Evolutionary conservation across 2,797 vertebrate genomes (phyloP).

Genomic region (Arctocebus calabarensis): DNA sequence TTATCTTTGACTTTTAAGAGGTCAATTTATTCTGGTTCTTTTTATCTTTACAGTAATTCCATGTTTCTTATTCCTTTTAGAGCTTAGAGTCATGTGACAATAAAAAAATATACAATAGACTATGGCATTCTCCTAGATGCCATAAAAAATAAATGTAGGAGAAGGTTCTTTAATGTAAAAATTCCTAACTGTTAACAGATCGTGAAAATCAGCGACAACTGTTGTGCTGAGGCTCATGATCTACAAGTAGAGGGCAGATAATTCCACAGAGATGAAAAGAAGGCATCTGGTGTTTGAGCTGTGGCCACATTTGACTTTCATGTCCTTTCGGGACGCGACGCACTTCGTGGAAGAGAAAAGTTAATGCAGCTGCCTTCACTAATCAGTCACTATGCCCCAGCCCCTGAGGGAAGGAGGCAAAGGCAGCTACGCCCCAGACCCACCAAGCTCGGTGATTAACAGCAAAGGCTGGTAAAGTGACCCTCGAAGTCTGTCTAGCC

Average conservation of each 20-base stretch:
- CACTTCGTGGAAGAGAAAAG: slow-evolving; percentile 86
- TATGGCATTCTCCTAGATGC: slow-evolving; percentile 80
- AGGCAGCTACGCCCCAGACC: slow-evolving; percentile 81
- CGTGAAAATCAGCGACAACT: slow-evolving; percentile 88
- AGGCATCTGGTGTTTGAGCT: slow-evolving; percentile 84
- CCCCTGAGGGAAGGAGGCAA: slow-evolving; percentile 81
- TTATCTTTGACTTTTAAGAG: slow-evolving; percentile 58
- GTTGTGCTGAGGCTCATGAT: slow-evolving; percentile 80
- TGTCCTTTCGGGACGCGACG: slow-evolving; percentile 84
- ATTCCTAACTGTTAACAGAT: slow-evolving; percentile 88
- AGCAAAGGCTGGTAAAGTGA: slow-evolving; percentile 86
- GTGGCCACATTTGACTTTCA: slow-evolving; percentile 87
- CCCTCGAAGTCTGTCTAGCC: slow-evolving; percentile 88
- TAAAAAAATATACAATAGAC: slow-evolving; percentile 77
- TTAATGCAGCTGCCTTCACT: slow-evolving; percentile 89
- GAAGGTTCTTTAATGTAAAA: slow-evolving; percentile 79
- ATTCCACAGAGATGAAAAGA: slow-evolving; percentile 87
- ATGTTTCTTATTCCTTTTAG: slow-evolving; percentile 71
- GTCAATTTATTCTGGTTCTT: slow-evolving; percentile 56
- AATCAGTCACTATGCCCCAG: slow-evolving; percentile 86
- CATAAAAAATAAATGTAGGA: slow-evolving; percentile 82
- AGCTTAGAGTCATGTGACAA: slow-evolving; percentile 72
- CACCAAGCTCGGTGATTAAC: slow-evolving; percentile 87
- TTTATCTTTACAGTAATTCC: slow-evolving; percentile 63
- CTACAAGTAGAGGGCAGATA: slow-evolving; percentile 83